These are phyloP conservation scores for Laupala kohalensis DNA, from an alignment of 1,140 invertebrate species.

Conservation along the genomic window DNA sequence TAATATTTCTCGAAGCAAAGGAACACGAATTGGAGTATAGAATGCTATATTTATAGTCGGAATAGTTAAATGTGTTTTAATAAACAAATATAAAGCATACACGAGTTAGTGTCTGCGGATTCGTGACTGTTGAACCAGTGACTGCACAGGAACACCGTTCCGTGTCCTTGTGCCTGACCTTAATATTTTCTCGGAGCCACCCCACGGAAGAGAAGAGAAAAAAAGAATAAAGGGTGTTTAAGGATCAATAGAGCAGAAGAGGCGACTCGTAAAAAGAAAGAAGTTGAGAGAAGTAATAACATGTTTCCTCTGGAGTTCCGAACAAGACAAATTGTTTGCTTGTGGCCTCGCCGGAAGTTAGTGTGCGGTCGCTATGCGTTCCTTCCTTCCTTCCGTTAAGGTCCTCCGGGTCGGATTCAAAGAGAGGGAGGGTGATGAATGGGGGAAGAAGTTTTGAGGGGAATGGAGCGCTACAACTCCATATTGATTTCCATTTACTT, in stretches of 20 bases:
- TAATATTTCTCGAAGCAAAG: too few relatives aligned
- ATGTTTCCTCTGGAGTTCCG: constrained; percentile 3
- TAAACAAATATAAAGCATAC: too few relatives aligned
- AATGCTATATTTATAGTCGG: too few relatives aligned
- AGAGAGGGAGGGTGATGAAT: too few relatives aligned
- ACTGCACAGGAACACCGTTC: too few relatives aligned
- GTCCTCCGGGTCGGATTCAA: too few relatives aligned
- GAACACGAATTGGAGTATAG: too few relatives aligned
- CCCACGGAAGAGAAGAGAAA: not conserved
- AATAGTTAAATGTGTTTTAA: too few relatives aligned
- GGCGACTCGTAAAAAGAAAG: not conserved
- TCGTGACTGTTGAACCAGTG: too few relatives aligned
- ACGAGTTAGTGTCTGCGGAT: too few relatives aligned
- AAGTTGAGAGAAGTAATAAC: constrained; percentile 3
- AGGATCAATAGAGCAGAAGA: not conserved
- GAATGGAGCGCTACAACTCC: not conserved
- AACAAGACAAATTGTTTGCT: constrained; percentile 6
- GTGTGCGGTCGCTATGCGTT: not conserved
- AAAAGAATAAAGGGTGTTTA: not conserved
- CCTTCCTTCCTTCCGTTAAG: not conserved
- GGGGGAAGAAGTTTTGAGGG: not conserved
- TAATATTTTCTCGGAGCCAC: not conserved
- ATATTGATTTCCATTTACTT: constrained; percentile 9
- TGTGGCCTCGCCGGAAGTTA: not conserved
- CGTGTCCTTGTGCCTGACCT: too few relatives aligned